phyloP scores from a whole-genome alignment of 1,140 invertebrate species.

The Drosophila punjabiensis region DNA sequence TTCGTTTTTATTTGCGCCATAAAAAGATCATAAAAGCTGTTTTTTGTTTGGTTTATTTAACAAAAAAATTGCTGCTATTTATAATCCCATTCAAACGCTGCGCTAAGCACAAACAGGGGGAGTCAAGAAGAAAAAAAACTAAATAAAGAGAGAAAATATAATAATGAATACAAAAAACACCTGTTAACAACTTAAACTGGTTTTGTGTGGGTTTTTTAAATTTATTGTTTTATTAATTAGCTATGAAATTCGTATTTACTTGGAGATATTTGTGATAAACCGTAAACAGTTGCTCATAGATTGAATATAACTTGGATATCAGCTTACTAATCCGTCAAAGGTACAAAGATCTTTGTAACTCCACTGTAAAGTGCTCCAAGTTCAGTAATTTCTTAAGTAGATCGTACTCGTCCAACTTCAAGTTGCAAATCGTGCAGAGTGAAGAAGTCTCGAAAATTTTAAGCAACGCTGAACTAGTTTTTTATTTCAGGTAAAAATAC shows the following conservation, averaged over 20 bases:
- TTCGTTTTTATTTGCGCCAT: slow-evolving; percentile 56
- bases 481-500: slow-evolving; percentile 7
- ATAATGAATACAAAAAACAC: slow-evolving; percentile 53
- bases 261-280: slow-evolving; percentile 10
- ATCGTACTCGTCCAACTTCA: slow-evolving; percentile 13
- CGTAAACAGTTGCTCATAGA: slow-evolving; percentile 3
- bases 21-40: slow-evolving; percentile 60
- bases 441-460: slow-evolving; percentile 27
- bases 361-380: not conserved
- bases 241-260: slow-evolving; percentile 41
- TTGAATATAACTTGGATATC: slow-evolving; percentile 23
- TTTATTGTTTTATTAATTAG: slow-evolving; percentile 55
- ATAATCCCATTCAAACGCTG: slow-evolving; percentile 68
- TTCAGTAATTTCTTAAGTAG: slow-evolving; percentile 10
- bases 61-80: slow-evolving; percentile 70
- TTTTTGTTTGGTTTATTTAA: slow-evolving; percentile 51
- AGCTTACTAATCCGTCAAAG: slow-evolving; percentile 33
- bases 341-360: not conserved
- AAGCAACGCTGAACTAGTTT: slow-evolving; percentile 26
- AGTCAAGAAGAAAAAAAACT: slow-evolving; percentile 14
- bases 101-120: slow-evolving; percentile 14
- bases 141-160: slow-evolving; percentile 37
- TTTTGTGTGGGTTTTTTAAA: slow-evolving; percentile 53
- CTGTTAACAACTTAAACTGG: slow-evolving; percentile 72
- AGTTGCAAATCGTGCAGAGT: slow-evolving; percentile 42